Evolutionary conservation across 2,113 vertebrate species (phyloP), one percentile per base, ranked within the genome.

Genomic region (Hiodon alosoides): DNA sequence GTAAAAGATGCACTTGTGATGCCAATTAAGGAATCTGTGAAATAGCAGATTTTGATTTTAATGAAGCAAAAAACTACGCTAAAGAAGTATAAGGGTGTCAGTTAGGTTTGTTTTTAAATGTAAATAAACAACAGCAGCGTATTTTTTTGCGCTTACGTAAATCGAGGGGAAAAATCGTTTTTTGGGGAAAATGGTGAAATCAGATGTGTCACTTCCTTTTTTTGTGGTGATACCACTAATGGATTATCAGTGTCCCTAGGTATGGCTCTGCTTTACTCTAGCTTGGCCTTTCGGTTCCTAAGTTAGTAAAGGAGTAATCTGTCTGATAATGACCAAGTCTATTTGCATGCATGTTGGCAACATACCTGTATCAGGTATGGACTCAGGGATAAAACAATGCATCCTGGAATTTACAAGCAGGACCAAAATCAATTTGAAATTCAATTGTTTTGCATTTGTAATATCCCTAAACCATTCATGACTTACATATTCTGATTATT

Each of bases 161-260:
- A n/a, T n/a, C n/a, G n/a, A n/a, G n/a, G n/a, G n/a, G n/a, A n/a
- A 46, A 65, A 65, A 5, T 2, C 17, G 13, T 7, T 17, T 48
- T 66, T 66, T 6, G 31, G 46, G 16, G 8, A 17, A 17, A 64
- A 17, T 7, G 64, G 48, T 60, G 60, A 50, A 73, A 72, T 74
- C 67, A 69, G 75, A 79, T 72, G 2, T 5, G 59, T 77, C 71
- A 67, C 67, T 77, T 83, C 52, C 77, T 65, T 65, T 70, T 46
- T 55, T 69, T 58, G 52, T 70, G 14, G 52, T 5, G 81, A 86
- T 79, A 55, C 78, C 83, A n/a, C 52, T 16, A 31, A 59, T 55
- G 51, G 11, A 81, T 77, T 71, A 82, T 54, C 64, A 53, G 76
- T 86, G 76, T 73, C 60, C 11, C 65, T 65, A 46, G 76, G 65